Evolutionary conservation across 2,797 vertebrate genomes (phyloP).

Genomic region (Gymnopithys bicolor): DNA sequence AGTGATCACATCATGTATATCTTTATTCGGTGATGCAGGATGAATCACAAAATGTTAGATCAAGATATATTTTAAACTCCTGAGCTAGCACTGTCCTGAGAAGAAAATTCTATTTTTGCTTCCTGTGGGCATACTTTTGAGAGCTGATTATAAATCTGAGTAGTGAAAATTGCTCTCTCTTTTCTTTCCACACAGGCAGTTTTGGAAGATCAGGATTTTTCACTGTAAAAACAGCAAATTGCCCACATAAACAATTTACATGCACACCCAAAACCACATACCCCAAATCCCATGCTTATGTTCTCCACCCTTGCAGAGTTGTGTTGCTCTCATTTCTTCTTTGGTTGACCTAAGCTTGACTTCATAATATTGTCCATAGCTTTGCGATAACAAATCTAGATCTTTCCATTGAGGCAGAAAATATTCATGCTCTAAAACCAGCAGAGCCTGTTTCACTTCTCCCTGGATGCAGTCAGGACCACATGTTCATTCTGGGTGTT

Average conservation of each 20-base stretch:
- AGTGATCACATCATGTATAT: conserved; percentile 46
- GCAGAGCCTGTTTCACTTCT: background rate
- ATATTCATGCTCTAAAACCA: background rate
- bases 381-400: background rate
- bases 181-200: conserved; percentile 24
- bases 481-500: background rate
- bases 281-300: conserved; percentile 6
- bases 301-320: conserved; percentile 11
- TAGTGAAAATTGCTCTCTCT: conserved; percentile 30
- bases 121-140: conserved; percentile 48
- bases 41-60: conserved; percentile 50
- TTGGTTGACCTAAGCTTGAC: background rate
- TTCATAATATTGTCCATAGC: background rate
- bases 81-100: conserved; percentile 56
- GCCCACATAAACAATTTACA: conserved; percentile 49
- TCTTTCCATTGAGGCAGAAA: background rate
- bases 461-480: background rate
- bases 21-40: conserved; percentile 38
- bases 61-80: conserved; percentile 52
- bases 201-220: conserved; percentile 44
- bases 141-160: conserved; percentile 55
- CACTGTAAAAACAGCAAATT: conserved; percentile 40
- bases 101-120: conserved; percentile 47
- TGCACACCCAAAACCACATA: conserved; percentile 57
- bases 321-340: background rate